These are phyloP conservation scores for Poeciliopsis occidentalis DNA, from an alignment of 2,113 vertebrate genomes.

Conservation along the genomic window DNA sequence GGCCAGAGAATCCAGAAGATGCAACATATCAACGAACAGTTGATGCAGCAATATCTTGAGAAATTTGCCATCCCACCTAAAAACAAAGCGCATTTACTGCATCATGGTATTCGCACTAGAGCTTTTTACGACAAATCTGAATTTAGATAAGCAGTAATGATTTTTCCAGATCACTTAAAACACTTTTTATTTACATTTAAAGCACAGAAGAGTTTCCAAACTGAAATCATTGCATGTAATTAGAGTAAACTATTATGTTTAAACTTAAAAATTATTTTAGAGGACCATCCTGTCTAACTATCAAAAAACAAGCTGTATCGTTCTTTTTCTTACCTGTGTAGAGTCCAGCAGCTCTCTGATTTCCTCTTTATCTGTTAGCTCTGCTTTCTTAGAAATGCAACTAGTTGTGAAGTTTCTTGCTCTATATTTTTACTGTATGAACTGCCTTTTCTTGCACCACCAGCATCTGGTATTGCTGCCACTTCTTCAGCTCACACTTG, in stretches of 20 bases:
- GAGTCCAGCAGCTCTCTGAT: not conserved
- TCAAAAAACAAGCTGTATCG: not conserved
- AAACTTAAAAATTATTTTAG: not conserved
- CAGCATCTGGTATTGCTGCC: too few relatives aligned
- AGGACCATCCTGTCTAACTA: too few relatives aligned
- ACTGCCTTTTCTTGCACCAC: not conserved
- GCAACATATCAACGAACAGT: slow-evolving; percentile 25
- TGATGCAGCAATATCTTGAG: slow-evolving; percentile 8
- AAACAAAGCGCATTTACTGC: slow-evolving; percentile 14
- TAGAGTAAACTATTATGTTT: not conserved
- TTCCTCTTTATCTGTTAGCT: not conserved
- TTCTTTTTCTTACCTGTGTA: not conserved
- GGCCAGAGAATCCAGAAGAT: slow-evolving; percentile 31
- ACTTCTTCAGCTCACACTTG: not conserved
- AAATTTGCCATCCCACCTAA: slow-evolving; percentile 40
- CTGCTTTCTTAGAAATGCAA: not conserved
- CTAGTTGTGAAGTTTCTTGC: not conserved
- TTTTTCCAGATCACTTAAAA: not conserved
- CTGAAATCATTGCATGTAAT: not conserved
- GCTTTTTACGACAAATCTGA: not conserved
- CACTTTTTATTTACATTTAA: not conserved
- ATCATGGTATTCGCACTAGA: not conserved
- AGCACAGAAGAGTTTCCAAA: not conserved
- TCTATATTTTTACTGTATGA: not conserved
- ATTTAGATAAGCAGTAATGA: not conserved